Percentiles rank a stretch among this genome's conserved stretches.
Conservation (phyloP, 2,113 vertebrate genomes). For the Hemibates koningsi region DNA sequence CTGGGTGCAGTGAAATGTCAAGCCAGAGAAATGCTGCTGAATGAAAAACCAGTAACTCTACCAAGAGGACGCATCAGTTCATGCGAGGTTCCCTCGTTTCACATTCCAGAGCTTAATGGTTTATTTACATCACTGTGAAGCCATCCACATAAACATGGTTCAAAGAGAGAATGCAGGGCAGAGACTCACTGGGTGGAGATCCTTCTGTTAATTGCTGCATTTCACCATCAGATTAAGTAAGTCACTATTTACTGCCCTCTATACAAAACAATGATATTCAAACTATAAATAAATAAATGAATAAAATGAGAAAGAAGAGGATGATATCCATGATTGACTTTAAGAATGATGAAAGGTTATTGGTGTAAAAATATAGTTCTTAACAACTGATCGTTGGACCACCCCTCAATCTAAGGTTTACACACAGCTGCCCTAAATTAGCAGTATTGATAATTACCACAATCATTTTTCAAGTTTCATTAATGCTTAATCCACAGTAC, state of each 20-base stretch:
- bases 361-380: not conserved
- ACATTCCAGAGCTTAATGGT: conserved; percentile 30
- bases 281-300: not conserved
- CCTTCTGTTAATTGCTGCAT: conserved; percentile 4
- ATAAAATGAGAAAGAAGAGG: not conserved
- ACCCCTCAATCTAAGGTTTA: not conserved
- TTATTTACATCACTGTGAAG: conserved; percentile 31
- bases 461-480: not conserved
- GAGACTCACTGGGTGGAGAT: conserved; percentile 24
- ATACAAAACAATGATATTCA: not conserved
- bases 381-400: not conserved
- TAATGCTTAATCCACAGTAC: not conserved
- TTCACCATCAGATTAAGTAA: conserved; percentile 5
- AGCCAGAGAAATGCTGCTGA: not conserved
- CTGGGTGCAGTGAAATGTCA: not conserved
- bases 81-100: not conserved
- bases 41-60: not conserved
- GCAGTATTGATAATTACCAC: not conserved
- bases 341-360: not conserved
- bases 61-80: not conserved
- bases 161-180: conserved; percentile 19
- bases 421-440: not conserved
- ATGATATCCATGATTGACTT: not conserved
- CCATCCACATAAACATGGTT: not conserved
- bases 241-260: not conserved